Evolutionary conservation across 2,888 invertebrate genomes (phyloP), one percentile per base, ranked within the genome.

Genomic region (Lasioglossum zephyrum): DNA sequence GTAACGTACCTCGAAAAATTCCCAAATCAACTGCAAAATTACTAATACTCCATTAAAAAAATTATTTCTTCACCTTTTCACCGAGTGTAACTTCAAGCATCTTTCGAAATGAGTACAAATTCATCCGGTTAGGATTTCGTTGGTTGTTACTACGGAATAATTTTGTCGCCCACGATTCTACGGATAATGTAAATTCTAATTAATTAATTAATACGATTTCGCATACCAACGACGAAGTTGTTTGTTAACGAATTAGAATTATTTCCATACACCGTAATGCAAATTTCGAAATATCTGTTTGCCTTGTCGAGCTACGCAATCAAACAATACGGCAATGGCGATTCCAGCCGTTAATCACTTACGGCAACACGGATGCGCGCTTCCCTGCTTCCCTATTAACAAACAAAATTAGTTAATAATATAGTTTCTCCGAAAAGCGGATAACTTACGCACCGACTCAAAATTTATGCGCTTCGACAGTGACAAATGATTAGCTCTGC

Each of bases 361-460:
- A 85, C 41, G 66, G 73, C 31, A 47, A 76, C 57, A 69, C 66
- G 63, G 79, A 79, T 79, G 57, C 49, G 57, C 49, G 85, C 75
- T 57, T 83, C 18, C n/a, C 83, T 22, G 76, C 73, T 57, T n/a
- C 39, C 49, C 31, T 66, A 57, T 79, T 69, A 79, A 79, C 83
- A 85, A 76, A 79, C 79, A 85, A 85, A 76, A 79, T 83, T 85
- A 85, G 79, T 63, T 85, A 83, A 85, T 76, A 83, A 85, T 76
- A 60, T 73, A 79, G 60, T 63, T 47, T 47, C 57, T 11, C 60
- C 41, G 6, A 22, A 53, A 36, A 53, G 31, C 47, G 18, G 73
- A 44, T 69, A 53, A 72, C 78, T 72, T 78, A 72, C 26, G 53
- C 31, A 44, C 53, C 70, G 70, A 66, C 63, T 72, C 36, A 70